A percentile compares a stretch with the other conserved stretches of the same genome.
These are phyloP conservation scores for Arothron firmamentum DNA, from an alignment of 2,113 vertebrate genomes.

Conservation along the genomic window DNA sequence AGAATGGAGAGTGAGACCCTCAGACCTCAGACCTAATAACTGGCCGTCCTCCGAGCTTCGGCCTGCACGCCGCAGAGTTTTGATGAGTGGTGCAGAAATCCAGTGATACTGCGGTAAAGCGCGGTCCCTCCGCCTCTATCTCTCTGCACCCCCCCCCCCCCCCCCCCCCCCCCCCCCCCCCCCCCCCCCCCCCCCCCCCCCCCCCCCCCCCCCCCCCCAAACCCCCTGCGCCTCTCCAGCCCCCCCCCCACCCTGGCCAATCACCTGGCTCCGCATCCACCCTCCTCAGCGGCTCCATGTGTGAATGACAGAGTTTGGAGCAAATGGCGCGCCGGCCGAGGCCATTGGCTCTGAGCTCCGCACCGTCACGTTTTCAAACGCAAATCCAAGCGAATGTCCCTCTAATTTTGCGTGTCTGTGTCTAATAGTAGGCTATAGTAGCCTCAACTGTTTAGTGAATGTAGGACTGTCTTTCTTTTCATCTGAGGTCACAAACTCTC, in stretches of 20 bases:
- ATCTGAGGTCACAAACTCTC: no score
- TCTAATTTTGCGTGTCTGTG: no score
- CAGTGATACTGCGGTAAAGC: conserved; percentile 77
- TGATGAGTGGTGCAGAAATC: conserved; percentile 72
- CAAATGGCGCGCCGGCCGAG: conserved; percentile 18
- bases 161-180: not conserved
- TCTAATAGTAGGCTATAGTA: not conserved
- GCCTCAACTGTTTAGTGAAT: not conserved
- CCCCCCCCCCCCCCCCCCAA: conserved; percentile 4
- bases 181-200: not conserved
- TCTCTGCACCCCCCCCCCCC: conserved; percentile 14
- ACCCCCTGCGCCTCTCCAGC: not conserved
- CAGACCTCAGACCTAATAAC: conserved; percentile 39
- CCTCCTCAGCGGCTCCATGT: not conserved
- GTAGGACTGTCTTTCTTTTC: not conserved
- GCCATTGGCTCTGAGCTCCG: conserved; percentile 14
- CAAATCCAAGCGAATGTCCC: conserved; percentile 6
- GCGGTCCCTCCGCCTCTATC: conserved; percentile 55
- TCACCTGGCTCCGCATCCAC: conserved; percentile 7
- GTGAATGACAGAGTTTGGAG: conserved; percentile 8
- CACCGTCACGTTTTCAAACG: conserved; percentile 17
- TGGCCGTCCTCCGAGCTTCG: conserved; percentile 63
- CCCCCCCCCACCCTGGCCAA: conserved; percentile 26
- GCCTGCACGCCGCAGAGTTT: conserved; percentile 74
- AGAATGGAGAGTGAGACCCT: conserved; percentile 28